Base-by-base conservation (phyloP, 1,140 invertebrate genomes). In the Trigoniulus corallinus region DNA sequence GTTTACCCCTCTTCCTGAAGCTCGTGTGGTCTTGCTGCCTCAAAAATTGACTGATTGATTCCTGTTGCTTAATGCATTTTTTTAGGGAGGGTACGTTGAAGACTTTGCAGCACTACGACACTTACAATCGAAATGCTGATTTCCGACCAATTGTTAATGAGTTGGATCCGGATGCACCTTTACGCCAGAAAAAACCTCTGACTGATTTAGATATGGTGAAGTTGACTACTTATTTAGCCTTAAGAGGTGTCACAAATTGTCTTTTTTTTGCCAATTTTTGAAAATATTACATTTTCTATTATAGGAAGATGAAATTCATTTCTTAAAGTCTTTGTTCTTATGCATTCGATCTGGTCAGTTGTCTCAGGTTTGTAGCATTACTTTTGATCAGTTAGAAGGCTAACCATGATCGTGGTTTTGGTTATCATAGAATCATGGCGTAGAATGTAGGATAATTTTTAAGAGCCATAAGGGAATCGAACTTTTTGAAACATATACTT, bases 101-200 rank as follows among this genome's bases (percentile, higher is more conserved):
- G 64, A 91, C 89, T 3, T 69, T 92, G 7, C 81, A 86, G 67
- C 77, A 84, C 55, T 65, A 93, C 39, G 70, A 81, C 55, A 70
- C 59, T 62, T 57, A 54, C 55, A 27, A 39, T 34, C 4, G 72
- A 0, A 79, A 79, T 59, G 53, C 59, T 13, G 74, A 72, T 25
- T 67, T 68, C 1, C 66, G 74, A 43, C 69, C 74, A 49, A 70
- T 85, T 46, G 77, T 89, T 0, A 75, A 78, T 13, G 75, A 77
- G 56, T 67, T 96, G 57, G 91, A 98, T 70, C 91, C 91, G n/a
- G 92, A 97, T 78, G 89, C 89, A 27, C 81, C 85, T 0, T 68
- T 78, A 21, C 72, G 88, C 51, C 79, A 93, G 60, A 47, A 51
- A 1, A 80, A 76, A 62, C 75, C 76, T 22, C 67, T 96, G 18